Conservation (phyloP, 2,113 vertebrate species). For the Lepus americanus region DNA sequence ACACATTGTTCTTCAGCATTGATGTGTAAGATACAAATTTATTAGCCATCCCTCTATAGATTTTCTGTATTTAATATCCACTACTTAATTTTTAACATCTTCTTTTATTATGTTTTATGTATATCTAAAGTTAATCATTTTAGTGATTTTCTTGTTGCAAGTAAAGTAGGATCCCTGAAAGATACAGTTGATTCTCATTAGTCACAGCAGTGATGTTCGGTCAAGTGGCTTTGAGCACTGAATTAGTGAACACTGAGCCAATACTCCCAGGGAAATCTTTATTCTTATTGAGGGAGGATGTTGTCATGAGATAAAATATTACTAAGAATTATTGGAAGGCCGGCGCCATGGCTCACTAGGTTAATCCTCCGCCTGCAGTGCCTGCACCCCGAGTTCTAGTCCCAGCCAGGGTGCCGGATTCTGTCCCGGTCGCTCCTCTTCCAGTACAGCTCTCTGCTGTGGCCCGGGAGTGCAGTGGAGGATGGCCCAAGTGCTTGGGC, state of each 20-base stretch:
- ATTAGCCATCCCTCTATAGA: slow-evolving; percentile 40
- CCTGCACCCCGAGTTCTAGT: too few species aligned
- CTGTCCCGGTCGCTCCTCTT: too few species aligned
- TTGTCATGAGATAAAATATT: slow-evolving; percentile 50
- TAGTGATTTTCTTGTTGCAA: slow-evolving; percentile 39
- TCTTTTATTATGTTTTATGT: slow-evolving; percentile 1
- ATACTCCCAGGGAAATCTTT: not conserved
- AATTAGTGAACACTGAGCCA: not conserved
- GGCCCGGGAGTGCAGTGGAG: too few species aligned
- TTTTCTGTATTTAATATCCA: not conserved
- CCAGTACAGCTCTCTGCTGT: too few species aligned
- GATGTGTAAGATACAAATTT: not conserved
- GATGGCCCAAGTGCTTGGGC: too few species aligned
- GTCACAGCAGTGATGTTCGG: not conserved
- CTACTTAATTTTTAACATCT: not conserved
- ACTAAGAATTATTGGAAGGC: too few species aligned
- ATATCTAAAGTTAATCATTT: slow-evolving; percentile 4
- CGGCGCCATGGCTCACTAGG: too few species aligned
- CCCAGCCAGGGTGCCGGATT: too few species aligned
- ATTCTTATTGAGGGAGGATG: not conserved
- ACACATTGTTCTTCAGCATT: not conserved
- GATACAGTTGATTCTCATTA: not conserved
- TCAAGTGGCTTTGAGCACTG: not conserved
- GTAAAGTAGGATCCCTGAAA: not conserved
- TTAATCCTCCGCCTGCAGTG: too few species aligned